A percentile compares a stretch with the other conserved stretches of the same genome.
Conservation (phyloP, 2,888 invertebrate genomes). For the Alviniconcha strummeri region DNA sequence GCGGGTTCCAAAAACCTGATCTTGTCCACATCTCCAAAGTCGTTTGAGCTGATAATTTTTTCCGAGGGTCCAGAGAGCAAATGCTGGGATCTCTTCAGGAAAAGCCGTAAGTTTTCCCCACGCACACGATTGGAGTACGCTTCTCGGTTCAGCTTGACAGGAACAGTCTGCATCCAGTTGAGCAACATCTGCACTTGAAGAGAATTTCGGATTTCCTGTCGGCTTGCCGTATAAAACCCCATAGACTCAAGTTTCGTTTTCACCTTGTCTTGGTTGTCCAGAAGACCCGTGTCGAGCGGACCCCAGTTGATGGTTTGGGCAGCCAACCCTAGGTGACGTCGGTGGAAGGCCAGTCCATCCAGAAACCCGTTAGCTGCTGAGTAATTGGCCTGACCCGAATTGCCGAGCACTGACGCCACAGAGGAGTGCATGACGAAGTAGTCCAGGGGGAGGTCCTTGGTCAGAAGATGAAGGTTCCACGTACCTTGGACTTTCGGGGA, state of each 20-base stretch:
- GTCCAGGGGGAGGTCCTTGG: conserved; percentile 48
- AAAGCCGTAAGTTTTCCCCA: too few species aligned
- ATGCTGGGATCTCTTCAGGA: neutral
- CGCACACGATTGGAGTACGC: neutral
- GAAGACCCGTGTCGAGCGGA: conserved; percentile 52
- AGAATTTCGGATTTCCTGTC: conserved; percentile 33
- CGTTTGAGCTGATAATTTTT: neutral
- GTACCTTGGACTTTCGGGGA: conserved; percentile 57
- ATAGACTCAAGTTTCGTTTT: conserved; percentile 26
- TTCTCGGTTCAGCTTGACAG: neutral
- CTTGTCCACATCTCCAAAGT: neutral
- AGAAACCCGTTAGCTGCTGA: conserved; percentile 59
- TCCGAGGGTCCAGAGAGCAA: neutral
- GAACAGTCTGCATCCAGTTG: conserved; percentile 18
- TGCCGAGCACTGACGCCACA: conserved; percentile 55
- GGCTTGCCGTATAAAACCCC: conserved; percentile 36
- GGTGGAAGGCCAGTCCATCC: conserved; percentile 55
- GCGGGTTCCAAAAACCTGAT: neutral
- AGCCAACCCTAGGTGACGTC: conserved; percentile 45
- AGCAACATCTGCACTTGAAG: neutral
- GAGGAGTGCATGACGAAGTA: conserved; percentile 62
- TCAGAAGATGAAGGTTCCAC: conserved; percentile 56
- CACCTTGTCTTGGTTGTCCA: conserved; percentile 17
- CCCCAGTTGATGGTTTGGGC: conserved; percentile 63
- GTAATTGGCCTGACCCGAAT: conserved; percentile 57